Conservation (phyloP, 2,113 vertebrate genomes). For the Scartelaos histophorus region DNA sequence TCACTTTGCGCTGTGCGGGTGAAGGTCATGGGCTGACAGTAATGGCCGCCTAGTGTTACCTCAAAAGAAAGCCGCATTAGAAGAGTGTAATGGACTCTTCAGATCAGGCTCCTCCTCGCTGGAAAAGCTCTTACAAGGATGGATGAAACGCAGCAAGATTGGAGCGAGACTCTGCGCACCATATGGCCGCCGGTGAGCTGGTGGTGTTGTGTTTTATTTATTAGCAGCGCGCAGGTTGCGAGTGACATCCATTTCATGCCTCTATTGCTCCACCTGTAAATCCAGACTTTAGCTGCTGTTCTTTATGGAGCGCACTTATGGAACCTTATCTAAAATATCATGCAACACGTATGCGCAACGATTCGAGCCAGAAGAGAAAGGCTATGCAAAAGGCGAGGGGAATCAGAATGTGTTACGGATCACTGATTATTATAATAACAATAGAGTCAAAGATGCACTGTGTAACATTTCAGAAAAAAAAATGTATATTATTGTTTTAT, state of each 20-base stretch:
- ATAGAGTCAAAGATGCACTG: too few species aligned
- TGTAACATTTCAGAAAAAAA: too few species aligned
- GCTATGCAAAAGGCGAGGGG: too few species aligned
- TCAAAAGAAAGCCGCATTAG: conserved; percentile 12
- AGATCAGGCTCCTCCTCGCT: conserved; percentile 25
- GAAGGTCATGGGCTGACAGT: conserved; percentile 16
- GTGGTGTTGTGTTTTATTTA: conserved; percentile 67
- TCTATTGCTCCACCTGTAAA: conserved; percentile 60
- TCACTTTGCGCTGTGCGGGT: conserved; percentile 24
- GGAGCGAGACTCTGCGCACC: conserved; percentile 33
- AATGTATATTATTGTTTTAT: too few species aligned
- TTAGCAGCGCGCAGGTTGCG: conserved; percentile 59
- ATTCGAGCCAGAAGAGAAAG: too few species aligned
- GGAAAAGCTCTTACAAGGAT: conserved; percentile 34
- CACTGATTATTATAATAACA: too few species aligned
- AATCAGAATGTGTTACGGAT: too few species aligned
- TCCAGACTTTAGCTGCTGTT: conserved; percentile 26
- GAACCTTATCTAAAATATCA: conserved; percentile 4
- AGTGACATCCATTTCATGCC: conserved; percentile 67
- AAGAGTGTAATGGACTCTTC: conserved; percentile 12
- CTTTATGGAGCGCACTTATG: conserved; percentile 31
- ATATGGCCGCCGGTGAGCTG: conserved; percentile 46
- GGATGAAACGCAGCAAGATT: conserved; percentile 22
- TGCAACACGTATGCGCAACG: too few species aligned
- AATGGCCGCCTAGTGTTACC: neutral